These are phyloP conservation scores for Ancistrus triradiatus DNA, from an alignment of 2,113 vertebrate genomes.

Conservation along the genomic window DNA sequence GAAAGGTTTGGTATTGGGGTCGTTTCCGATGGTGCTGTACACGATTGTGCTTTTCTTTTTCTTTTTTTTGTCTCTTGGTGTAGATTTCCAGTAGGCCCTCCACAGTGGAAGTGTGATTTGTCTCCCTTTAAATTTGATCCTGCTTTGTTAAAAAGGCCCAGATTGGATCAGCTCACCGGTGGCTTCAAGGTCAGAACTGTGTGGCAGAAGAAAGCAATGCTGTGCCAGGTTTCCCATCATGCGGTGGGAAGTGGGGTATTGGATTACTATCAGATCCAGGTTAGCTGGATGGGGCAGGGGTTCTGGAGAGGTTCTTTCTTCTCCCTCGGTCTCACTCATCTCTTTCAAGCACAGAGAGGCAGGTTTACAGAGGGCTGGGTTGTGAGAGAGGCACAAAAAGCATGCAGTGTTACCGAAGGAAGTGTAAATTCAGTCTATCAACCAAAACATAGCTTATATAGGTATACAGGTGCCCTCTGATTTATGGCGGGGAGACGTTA, in stretches of 20 bases:
- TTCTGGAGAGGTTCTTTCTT: slow-evolving; percentile 3
- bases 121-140: slow-evolving; percentile 36
- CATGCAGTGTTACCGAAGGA: too few species aligned
- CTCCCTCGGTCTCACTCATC: slow-evolving; percentile 7
- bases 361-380: neutral
- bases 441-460: too few species aligned
- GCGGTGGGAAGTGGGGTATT: slow-evolving; percentile 33
- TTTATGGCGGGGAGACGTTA: too few species aligned
- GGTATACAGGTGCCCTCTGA: too few species aligned
- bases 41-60: neutral
- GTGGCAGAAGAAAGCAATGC: slow-evolving; percentile 11
- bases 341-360: neutral
- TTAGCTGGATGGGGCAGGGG: slow-evolving; percentile 23
- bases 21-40: too few species aligned
- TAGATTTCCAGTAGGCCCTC: slow-evolving; percentile 25
- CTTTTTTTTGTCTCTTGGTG: neutral
- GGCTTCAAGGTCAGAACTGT: slow-evolving; percentile 5
- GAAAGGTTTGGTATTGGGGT: too few species aligned
- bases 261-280: slow-evolving; percentile 44
- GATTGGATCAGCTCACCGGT: slow-evolving; percentile 9
- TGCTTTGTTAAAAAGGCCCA: neutral
- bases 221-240: slow-evolving; percentile 32
- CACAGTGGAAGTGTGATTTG: slow-evolving; percentile 13
- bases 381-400: slow-evolving; percentile 10
- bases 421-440: too few species aligned